Base-by-base conservation (phyloP, 1,140 invertebrate genomes). In the Bicyclus anynana region DNA sequence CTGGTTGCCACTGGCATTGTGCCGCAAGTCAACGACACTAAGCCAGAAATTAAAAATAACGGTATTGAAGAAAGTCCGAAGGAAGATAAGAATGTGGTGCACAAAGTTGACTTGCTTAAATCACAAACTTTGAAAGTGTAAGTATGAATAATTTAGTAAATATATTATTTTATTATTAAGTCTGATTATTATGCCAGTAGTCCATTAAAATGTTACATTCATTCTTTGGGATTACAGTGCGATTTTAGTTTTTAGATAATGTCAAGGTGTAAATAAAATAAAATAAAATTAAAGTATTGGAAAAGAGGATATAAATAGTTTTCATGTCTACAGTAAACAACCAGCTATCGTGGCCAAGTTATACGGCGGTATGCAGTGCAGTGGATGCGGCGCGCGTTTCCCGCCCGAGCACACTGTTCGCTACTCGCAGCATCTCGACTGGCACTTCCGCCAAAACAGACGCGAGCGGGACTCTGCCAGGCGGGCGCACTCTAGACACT, bases 371-470 rank as follows among this genome's bases (percentile, higher is more conserved):
- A 96, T 98, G 89, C 97, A 98, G 81, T 99, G 98, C 87, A 95
- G 95, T 53, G 96, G 96, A 17, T 99, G 97, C 89, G 97, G 97
- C 13, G 92, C 95, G 20, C 90, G 98, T 35, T 99, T 98, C 82
- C 93, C 94, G 9, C 93, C 95, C 0, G 95, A 97, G 78, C 93
- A 96, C 70, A 96, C 95, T 0, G 94, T 96, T 21, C 92, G 94
- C 51, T 96, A 99, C 78, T 95, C 95, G 61, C 95, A 97, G 77
- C 98, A 99, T 89, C 91, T 99, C 21, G 97, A 99, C 87, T 99
- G 98, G 97, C 98, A 99, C 89, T 99, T 99, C 87, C 89, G 97
- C 7, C 95, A 97, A 81, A 99, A 99, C 85, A 90, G 96, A 7
- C 90, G 94, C 38, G 96, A 97, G 69, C 93, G 96, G 56, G 95